Base-by-base conservation (phyloP, 92 coral and sea anemone species). In the Epizoanthus stellaris region DNA sequence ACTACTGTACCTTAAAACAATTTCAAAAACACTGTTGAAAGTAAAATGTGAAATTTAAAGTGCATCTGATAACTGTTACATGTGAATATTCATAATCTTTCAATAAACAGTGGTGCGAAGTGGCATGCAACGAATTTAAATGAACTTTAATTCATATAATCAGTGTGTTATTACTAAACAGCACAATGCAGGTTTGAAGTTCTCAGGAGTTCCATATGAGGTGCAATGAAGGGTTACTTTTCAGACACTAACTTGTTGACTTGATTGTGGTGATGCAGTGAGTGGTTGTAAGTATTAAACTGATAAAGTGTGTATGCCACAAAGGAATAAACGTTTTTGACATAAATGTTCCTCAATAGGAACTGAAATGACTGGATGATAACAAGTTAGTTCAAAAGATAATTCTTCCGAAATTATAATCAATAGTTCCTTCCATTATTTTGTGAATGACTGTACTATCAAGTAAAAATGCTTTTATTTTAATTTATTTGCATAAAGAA, bases 151-250 rank as follows among this genome's bases (percentile, higher is more conserved):
- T 59, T 59, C 56, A 9, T 7, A 38, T 58, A 76, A 60, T 34
- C n/a, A 15, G 20, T 30, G 57, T 58, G 3, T 40, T 42, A 17
- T 63, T 45, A 6, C 43, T 64, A 61, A 79, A 63, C 59, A 4
- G 21, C 56, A 39, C 57, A 59, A 14, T 79, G 17, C 60, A 79
- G 49, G 12, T 75, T 62, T 79, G 83, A 79, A 53, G 25, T 79
- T 70, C 64, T 58, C 58, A 79, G 83, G 61, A 43, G 25, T n/a
- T 79, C 83, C 83, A 61, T 9, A 79, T 39, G 83, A 79, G 83
- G 83, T 70, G 1, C 59, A 43, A 62, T 72, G 61, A 20, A 21
- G 72, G 83, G 73, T 42, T 53, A 34, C 71, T 42, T 53, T 42
- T 79, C 16, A 16, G 34, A 10, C 45, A 21, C 23, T 63, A 58